These are phyloP conservation scores for Morinoia aosen DNA, from an alignment of 2,888 invertebrate species.

Conservation along the genomic window DNA sequence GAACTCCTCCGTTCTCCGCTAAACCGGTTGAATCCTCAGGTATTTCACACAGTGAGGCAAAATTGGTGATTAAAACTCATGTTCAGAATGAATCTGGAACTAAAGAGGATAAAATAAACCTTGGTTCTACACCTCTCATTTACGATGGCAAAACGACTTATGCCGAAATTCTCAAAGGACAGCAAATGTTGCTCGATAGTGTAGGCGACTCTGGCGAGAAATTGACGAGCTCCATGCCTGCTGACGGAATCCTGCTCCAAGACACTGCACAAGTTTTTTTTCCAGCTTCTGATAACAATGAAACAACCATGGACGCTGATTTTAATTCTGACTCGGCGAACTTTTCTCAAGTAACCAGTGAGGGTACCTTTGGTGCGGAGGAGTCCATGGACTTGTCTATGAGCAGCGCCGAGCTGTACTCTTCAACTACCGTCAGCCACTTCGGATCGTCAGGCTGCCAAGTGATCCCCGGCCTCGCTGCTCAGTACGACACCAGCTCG, in stretches of 20 bases:
- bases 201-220: not conserved
- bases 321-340: not conserved
- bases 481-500: not conserved
- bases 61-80: not conserved
- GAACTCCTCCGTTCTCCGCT: not conserved
- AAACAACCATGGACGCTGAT: not conserved
- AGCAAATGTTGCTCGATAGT: constrained; percentile 39
- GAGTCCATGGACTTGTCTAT: not conserved
- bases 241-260: not conserved
- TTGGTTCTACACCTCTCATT: not conserved
- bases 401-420: not conserved
- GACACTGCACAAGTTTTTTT: not conserved
- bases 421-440: not conserved
- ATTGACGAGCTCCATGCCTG: not conserved
- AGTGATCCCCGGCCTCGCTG: not conserved
- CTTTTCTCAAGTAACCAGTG: not conserved
- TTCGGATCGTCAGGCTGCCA: not conserved
- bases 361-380: not conserved
- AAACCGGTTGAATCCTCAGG: not conserved
- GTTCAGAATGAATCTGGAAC: not conserved
- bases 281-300: not conserved
- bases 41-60: not conserved
- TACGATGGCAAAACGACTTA: constrained; percentile 66
- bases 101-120: not conserved
- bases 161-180: constrained; percentile 66